Evolutionary conservation across 2,888 invertebrate genomes (phyloP).

Genomic region (Lepidonotus clava): DNA sequence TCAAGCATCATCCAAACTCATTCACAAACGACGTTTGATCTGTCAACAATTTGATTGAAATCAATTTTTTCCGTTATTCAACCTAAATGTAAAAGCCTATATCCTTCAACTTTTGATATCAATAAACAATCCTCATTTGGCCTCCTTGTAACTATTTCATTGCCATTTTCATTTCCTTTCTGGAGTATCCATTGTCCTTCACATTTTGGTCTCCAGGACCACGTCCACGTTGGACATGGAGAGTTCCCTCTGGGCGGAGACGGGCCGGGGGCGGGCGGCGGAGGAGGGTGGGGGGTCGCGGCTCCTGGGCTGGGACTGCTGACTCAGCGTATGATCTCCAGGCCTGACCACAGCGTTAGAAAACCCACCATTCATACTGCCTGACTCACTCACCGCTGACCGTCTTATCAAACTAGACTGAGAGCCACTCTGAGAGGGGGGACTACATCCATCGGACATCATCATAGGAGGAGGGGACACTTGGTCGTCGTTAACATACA

Average conservation of each 20-base stretch:
- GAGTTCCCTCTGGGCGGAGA: neutral
- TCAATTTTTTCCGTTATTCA: too few relatives aligned
- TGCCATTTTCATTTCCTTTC: neutral
- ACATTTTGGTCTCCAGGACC: constrained; percentile 41
- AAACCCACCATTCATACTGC: neutral
- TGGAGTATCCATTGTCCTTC: neutral
- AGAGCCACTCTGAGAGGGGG: neutral
- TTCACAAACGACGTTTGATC: too few relatives aligned
- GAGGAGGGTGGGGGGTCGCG: neutral
- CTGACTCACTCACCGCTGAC: neutral
- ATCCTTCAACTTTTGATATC: too few relatives aligned
- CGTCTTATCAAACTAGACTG: constrained; percentile 7
- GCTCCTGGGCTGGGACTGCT: neutral
- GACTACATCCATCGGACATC: neutral
- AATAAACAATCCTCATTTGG: too few relatives aligned
- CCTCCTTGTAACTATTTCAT: neutral
- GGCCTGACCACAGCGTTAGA: neutral
- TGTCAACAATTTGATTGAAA: too few relatives aligned
- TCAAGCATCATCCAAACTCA: too few relatives aligned
- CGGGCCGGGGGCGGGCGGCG: neutral
- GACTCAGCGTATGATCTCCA: neutral
- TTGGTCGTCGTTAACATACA: neutral
- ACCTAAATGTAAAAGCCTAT: too few relatives aligned
- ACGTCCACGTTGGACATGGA: constrained; percentile 22
- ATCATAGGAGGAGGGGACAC: neutral